phyloP scores from a whole-genome alignment of 2,888 invertebrate genomes.

The Candidula unifasciata region DNA sequence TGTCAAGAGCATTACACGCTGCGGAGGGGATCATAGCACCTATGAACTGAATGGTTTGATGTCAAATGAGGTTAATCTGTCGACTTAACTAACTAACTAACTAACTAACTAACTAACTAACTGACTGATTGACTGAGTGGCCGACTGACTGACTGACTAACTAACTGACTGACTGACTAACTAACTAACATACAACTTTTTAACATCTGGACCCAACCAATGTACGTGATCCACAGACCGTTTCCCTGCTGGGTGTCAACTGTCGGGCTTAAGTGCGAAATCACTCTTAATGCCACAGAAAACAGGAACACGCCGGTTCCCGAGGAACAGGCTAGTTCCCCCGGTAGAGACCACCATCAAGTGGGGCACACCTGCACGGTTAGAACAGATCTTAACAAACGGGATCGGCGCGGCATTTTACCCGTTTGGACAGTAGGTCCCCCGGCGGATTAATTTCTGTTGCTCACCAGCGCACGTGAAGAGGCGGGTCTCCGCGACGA shows the following conservation, averaged over 20 bases:
- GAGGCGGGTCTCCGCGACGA: not conserved
- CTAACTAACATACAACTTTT: too few relatives aligned
- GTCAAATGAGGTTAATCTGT: too few relatives aligned
- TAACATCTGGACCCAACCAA: not conserved
- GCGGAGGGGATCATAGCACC: too few relatives aligned
- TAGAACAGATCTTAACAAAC: not conserved
- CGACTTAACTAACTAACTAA: too few relatives aligned
- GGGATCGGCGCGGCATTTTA: not conserved
- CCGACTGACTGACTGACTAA: too few relatives aligned
- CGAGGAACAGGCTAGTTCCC: not conserved
- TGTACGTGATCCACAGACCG: not conserved
- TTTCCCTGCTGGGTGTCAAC: not conserved
- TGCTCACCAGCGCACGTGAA: not conserved
- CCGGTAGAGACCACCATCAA: not conserved
- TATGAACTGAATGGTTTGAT: too few relatives aligned
- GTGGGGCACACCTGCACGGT: not conserved
- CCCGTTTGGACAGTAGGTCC: not conserved
- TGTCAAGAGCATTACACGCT: too few relatives aligned
- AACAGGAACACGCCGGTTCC: not conserved
- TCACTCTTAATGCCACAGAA: conserved; percentile 3
- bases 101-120: too few relatives aligned
- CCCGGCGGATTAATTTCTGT: not conserved
- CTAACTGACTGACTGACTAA: too few relatives aligned
- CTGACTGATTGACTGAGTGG: too few relatives aligned
- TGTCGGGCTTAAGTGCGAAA: conserved; percentile 16